Evolutionary conservation across 2,888 invertebrate genomes (phyloP).

Genomic region (Glaucopsyche alexis): DNA sequence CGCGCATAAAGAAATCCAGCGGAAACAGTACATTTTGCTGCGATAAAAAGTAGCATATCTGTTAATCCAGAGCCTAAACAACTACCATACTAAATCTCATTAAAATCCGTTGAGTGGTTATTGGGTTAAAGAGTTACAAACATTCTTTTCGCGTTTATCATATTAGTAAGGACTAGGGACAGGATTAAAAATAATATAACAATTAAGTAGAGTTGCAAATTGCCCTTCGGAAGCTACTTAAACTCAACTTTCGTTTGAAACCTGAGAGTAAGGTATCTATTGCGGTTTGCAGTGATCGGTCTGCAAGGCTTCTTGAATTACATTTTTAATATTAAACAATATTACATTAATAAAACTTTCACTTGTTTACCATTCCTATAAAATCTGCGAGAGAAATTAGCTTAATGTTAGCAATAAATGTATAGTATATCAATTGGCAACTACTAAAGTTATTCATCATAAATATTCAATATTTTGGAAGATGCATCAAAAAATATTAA

Average conservation of each 20-base stretch:
- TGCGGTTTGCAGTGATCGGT: background rate
- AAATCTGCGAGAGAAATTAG: background rate
- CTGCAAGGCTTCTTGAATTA: background rate
- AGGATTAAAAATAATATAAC: too few species aligned
- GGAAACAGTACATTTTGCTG: too few species aligned
- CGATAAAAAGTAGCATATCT: too few species aligned
- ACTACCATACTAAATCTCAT: too few species aligned
- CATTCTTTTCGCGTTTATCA: too few species aligned
- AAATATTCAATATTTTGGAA: background rate
- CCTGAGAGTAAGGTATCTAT: background rate
- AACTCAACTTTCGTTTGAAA: background rate
- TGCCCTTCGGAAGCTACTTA: background rate
- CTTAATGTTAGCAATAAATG: background rate
- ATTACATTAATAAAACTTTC: background rate
- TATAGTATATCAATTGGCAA: background rate
- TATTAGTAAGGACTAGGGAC: too few species aligned
- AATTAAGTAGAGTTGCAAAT: too few species aligned
- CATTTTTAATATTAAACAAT: conserved; percentile 10
- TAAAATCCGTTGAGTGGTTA: too few species aligned
- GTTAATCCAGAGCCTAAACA: too few species aligned
- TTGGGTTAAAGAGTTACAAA: too few species aligned
- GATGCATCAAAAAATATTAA: background rate
- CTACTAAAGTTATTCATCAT: background rate
- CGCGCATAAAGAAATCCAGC: too few species aligned
- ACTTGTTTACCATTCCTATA: background rate